Base-by-base conservation (phyloP, 2,888 invertebrate species). In the Eugnorisma glareosa region DNA sequence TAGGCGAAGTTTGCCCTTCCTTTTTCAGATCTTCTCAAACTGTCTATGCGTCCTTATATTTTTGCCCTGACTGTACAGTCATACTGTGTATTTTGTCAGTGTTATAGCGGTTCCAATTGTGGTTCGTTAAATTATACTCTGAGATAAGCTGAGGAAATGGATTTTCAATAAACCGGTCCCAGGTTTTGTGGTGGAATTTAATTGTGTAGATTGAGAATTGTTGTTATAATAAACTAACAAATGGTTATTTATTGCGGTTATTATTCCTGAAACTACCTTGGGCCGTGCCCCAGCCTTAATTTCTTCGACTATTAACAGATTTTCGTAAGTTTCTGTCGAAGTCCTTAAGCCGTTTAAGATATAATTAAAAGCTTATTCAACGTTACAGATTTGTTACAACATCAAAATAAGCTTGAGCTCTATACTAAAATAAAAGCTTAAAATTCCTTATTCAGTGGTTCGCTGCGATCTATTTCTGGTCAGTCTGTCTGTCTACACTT, bases 131-230 rank as follows among this genome's bases (percentile, higher is more conserved):
- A 77, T 72, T 71, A 82, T 74, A 54, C 57, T 77, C 48, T n/a
- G 74, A 35, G 77, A 82, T 86, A 74, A 77, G 72, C 74, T 31
- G n/a, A 75, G 77, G 73, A 77, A 85, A 85, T 85, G 73, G 77
- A 68, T 71, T 72, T 77, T 77, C 72, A 61, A 75, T 85, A 85
- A 73, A 51, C 59, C 54, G 71, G 40, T 71, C 35, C 35, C 54
- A 31, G 48, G 79, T 61, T 57, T 75, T 67, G 51, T 51, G 48
- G 48, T 68, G 63, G 28, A 71, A 57, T 67, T 67, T 67, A 81
- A 78, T 83, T 51, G 66, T 64, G 37, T 31, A n/a, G 57, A 31
- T 51, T 43, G 24, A 75, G 76, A 64, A 35, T n/a, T 59, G 24
- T n/a, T 43, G 24, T 35, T 57, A 35, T 40, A 63, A 11, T 61